These are phyloP conservation scores for Mustela erminea DNA, from an alignment of 2,797 vertebrate species.

Conservation along the genomic window DNA sequence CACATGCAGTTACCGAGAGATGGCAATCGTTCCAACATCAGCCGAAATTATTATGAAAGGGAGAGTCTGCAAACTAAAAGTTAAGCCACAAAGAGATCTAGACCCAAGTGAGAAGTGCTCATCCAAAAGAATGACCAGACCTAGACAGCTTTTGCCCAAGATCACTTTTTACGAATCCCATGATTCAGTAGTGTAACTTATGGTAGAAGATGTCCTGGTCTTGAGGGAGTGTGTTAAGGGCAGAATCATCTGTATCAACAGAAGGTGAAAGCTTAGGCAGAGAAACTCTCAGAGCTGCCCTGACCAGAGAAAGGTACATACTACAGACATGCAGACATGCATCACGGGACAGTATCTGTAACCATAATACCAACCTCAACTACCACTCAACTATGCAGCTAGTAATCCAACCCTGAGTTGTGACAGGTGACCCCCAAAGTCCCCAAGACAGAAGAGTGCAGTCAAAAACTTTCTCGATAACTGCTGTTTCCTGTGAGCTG, in stretches of 20 bases:
- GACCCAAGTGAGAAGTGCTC: not conserved
- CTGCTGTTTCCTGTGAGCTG: not conserved
- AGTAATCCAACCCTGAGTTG: not conserved
- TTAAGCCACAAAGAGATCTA: not conserved
- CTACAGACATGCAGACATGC: not conserved
- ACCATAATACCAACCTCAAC: not conserved
- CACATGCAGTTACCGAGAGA: not conserved
- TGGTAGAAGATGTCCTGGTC: not conserved
- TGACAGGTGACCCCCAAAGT: not conserved
- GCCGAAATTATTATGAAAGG: not conserved
- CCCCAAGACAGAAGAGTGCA: not conserved
- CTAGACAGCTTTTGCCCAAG: not conserved
- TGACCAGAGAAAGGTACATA: constrained; percentile 46
- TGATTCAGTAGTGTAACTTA: not conserved
- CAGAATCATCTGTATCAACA: not conserved
- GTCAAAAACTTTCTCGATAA: not conserved
- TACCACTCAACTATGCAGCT: not conserved
- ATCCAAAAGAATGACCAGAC: not conserved
- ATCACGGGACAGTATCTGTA: not conserved
- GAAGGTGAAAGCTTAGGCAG: not conserved
- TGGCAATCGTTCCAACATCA: not conserved
- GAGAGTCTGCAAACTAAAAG: constrained; percentile 55
- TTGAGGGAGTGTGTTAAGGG: not conserved
- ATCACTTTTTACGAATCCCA: not conserved
- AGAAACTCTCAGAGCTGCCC: constrained; percentile 63